A percentile compares a stretch with the other conserved stretches of the same genome.
phyloP scores from a whole-genome alignment of 2,797 vertebrate species.

The Cuculus canorus region DNA sequence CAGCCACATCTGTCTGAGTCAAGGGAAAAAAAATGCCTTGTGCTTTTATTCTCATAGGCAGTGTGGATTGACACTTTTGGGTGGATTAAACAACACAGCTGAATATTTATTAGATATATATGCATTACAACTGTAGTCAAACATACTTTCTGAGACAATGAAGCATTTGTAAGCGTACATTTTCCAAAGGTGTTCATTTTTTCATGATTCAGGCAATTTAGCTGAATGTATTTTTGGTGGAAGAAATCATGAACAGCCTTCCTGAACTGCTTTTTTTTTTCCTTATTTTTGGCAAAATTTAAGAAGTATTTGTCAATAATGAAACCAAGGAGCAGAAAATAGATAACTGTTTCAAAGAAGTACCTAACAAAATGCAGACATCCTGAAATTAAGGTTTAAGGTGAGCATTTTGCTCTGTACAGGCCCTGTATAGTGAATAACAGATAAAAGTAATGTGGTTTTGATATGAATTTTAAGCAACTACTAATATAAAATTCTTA shows the following conservation, averaged over 20 bases:
- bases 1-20: neutral
- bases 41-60: neutral
- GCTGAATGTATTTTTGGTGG: neutral
- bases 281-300: neutral
- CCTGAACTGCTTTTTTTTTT: neutral
- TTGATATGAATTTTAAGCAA: neutral
- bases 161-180: neutral
- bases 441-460: neutral
- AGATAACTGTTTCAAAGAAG: neutral
- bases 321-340: neutral
- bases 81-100: neutral
- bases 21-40: neutral
- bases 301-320: neutral
- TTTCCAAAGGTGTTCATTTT: neutral
- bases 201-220: neutral
- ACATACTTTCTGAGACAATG: neutral
- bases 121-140: neutral
- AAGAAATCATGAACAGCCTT: neutral
- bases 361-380: neutral
- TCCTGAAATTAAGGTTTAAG: neutral
- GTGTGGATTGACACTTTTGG: fast-evolving
- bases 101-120: neutral
- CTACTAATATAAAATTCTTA: neutral
- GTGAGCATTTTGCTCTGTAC: neutral
- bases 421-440: neutral